These are phyloP conservation scores for Callopanchax toddi DNA, from an alignment of 2,113 vertebrate genomes.

Conservation along the genomic window DNA sequence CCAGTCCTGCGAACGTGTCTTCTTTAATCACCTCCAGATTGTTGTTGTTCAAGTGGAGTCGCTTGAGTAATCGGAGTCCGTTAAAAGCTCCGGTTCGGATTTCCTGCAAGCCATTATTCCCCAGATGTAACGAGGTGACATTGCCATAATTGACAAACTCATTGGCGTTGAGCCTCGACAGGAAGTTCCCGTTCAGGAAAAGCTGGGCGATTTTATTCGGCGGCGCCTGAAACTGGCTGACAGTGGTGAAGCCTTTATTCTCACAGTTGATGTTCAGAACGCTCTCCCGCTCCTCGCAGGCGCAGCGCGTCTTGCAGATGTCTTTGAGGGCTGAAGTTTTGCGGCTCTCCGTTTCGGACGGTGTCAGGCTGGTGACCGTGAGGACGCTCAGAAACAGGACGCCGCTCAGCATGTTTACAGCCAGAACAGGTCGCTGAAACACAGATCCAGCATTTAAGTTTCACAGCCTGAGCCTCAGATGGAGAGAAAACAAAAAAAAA, in stretches of 20 bases:
- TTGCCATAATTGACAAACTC: slow-evolving; percentile 96
- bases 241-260: slow-evolving; percentile 94
- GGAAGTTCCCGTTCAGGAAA: slow-evolving; percentile 95
- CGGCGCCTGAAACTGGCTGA: slow-evolving; percentile 90
- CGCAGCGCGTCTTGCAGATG: slow-evolving; percentile 94
- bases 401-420: slow-evolving; percentile 95
- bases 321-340: slow-evolving; percentile 93
- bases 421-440: slow-evolving; percentile 59
- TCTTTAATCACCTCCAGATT: slow-evolving; percentile 93
- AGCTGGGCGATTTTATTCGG: slow-evolving; percentile 94
- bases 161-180: slow-evolving; percentile 89
- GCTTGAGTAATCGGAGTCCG: slow-evolving; percentile 91
- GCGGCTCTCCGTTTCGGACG: slow-evolving; percentile 89
- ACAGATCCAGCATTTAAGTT: slow-evolving; percentile 75
- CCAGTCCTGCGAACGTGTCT: slow-evolving; percentile 92
- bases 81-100: slow-evolving; percentile 90
- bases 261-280: slow-evolving; percentile 97
- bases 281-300: slow-evolving; percentile 95
- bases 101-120: slow-evolving; percentile 97
- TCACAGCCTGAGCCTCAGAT: slow-evolving; percentile 43
- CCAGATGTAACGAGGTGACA: slow-evolving; percentile 93
- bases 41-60: slow-evolving; percentile 97
- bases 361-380: slow-evolving; percentile 88
- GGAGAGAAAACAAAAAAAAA: slow-evolving; percentile 8
- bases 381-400: slow-evolving; percentile 93